Percentiles rank a stretch among this genome's conserved stretches.
Conservation (phyloP, 2,888 invertebrate species). For the Myathropa florea region DNA sequence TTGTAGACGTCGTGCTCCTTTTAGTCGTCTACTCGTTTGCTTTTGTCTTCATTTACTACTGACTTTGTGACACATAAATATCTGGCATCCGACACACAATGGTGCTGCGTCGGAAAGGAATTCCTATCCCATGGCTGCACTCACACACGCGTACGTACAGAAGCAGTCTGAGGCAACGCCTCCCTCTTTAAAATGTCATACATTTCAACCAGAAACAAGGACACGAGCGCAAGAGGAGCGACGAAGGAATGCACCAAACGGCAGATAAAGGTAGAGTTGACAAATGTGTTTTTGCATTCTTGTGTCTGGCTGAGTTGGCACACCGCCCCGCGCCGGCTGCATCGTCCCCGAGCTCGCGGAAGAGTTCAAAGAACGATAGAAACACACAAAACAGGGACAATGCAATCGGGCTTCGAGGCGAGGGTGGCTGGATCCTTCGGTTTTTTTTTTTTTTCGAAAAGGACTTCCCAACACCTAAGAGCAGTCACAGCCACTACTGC, state of each 20-base stretch:
- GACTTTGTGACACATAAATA: constrained; percentile 80
- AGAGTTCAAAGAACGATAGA: constrained; percentile 66
- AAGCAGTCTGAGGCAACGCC: not conserved
- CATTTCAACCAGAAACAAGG: constrained; percentile 66
- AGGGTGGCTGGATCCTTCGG: not conserved
- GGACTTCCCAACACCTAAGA: constrained; percentile 59
- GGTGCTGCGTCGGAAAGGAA: constrained; percentile 53
- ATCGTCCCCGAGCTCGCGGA: constrained; percentile 17
- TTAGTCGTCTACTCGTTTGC: constrained; percentile 22
- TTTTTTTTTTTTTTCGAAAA: constrained; percentile 24
- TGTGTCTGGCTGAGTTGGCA: constrained; percentile 33
- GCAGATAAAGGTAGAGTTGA: constrained; percentile 69
- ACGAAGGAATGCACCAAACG: constrained; percentile 41
- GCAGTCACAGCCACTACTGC: constrained; percentile 16
- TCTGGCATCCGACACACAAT: constrained; percentile 67
- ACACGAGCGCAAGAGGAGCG: constrained; percentile 26
- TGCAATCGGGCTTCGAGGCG: constrained; percentile 7
- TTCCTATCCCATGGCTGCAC: constrained; percentile 17
- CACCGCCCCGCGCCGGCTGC: not conserved
- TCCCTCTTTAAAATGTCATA: constrained; percentile 63
- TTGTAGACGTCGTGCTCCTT: no score
- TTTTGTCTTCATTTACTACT: constrained; percentile 73
- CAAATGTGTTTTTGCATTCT: constrained; percentile 69
- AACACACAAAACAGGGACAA: constrained; percentile 46
- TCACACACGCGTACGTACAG: not conserved